Conservation (phyloP, 2,888 invertebrate genomes). For the Acrobasis suavella region DNA sequence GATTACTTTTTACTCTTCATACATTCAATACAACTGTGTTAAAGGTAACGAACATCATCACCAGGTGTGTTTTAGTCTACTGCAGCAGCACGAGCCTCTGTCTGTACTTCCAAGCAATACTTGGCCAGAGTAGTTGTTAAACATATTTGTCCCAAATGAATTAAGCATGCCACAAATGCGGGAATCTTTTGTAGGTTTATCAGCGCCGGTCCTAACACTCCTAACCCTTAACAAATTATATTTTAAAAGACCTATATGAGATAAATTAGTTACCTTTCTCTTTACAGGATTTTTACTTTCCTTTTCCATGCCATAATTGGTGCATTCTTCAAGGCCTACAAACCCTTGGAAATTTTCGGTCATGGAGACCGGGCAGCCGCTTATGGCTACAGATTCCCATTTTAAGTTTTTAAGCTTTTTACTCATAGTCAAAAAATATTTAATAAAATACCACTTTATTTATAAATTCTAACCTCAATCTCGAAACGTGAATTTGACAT, state of each 20-base stretch:
- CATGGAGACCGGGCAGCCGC: slow-evolving; percentile 73
- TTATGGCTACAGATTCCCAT: slow-evolving; percentile 86
- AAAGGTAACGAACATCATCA: no score
- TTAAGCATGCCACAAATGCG: no score
- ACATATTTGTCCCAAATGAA: no score
- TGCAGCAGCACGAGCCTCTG: no score
- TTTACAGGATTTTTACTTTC: slow-evolving; percentile 48
- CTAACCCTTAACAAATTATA: no score
- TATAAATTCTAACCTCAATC: slow-evolving; percentile 12
- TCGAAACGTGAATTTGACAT: slow-evolving; percentile 21
- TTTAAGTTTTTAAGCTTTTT: slow-evolving; percentile 64
- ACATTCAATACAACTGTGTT: no score
- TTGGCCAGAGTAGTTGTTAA: no score
- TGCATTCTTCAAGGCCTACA: slow-evolving; percentile 90
- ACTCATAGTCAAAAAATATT: slow-evolving; percentile 52
- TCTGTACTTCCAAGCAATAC: no score
- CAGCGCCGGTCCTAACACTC: no score
- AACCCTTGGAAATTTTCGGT: slow-evolving; percentile 84
- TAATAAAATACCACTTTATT: neutral
- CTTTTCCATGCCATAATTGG: slow-evolving; percentile 84
- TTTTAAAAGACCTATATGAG: no score
- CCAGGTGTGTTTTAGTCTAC: no score
- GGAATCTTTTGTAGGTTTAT: no score
- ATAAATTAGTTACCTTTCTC: slow-evolving; percentile 55
- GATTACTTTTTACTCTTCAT: neutral